Conservation (phyloP, 2,113 vertebrate genomes). For the Melanerpes formicivorus region DNA sequence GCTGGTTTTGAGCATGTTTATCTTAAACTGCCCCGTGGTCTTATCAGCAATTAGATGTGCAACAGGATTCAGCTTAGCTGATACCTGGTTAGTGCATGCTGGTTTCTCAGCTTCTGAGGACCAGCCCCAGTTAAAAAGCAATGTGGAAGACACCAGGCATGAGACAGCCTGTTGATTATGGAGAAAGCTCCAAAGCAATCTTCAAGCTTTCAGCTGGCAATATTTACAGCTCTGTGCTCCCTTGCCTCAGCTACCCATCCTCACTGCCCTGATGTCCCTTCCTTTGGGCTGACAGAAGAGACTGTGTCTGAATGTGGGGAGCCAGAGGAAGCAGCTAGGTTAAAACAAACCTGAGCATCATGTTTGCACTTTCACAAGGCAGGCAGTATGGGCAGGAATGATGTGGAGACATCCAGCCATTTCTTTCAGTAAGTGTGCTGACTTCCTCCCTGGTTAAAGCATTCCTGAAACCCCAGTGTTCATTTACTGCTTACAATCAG, state of each 20-base stretch:
- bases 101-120: background rate
- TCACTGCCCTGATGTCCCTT: accelerated
- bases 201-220: background rate
- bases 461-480: background rate
- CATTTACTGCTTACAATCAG: background rate
- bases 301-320: background rate
- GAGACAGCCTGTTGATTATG: background rate
- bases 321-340: background rate
- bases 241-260: background rate
- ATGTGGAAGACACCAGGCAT: background rate
- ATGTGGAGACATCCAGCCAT: background rate
- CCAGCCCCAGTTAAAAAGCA: background rate
- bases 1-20: background rate
- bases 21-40: background rate
- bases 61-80: background rate
- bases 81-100: background rate
- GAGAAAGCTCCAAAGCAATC: background rate
- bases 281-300: background rate
- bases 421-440: background rate
- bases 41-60: background rate
- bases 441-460: background rate
- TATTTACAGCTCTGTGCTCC: background rate
- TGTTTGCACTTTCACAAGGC: background rate
- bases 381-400: background rate
- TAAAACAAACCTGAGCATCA: background rate